A percentile compares a stretch with the other conserved stretches of the same genome.
Evolutionary conservation across 2,888 invertebrate species (phyloP).

Genomic region (Aquatica leii): DNA sequence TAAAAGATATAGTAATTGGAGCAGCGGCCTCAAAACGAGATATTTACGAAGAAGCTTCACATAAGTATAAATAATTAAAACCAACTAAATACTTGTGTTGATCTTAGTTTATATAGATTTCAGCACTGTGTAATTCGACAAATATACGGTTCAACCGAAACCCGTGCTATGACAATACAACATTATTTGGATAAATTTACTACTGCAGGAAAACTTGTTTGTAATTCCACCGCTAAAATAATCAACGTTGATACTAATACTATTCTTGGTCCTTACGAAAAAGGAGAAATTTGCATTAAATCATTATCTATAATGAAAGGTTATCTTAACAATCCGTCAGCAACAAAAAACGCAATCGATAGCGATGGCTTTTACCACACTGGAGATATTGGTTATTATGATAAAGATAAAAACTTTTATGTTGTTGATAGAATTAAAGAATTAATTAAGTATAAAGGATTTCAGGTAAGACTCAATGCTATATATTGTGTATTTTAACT

Average conservation of each 20-base stretch:
- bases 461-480: constrained; percentile 64
- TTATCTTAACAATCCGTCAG: constrained; percentile 72
- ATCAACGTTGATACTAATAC: constrained; percentile 67
- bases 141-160: constrained; percentile 20
- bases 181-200: not conserved
- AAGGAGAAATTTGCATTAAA: constrained; percentile 84
- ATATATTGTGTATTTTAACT: too few species aligned
- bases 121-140: constrained; percentile 4
- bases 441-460: constrained; percentile 87
- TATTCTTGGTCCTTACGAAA: constrained; percentile 66
- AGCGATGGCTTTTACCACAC: constrained; percentile 77
- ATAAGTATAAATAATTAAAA: constrained; percentile 55
- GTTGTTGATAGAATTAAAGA: constrained; percentile 86
- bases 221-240: constrained; percentile 67
- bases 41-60: constrained; percentile 65
- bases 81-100: not conserved
- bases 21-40: constrained; percentile 79
- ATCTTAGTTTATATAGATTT: constrained; percentile 8
- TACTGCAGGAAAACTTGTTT: constrained; percentile 68
- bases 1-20: constrained; percentile 73
- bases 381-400: constrained; percentile 83
- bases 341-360: constrained; percentile 72
- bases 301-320: constrained; percentile 72
- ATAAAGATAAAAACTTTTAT: constrained; percentile 76
- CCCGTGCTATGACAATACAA: constrained; percentile 4